Evolutionary conservation across 2,797 vertebrate species (phyloP).

Genomic region (Buceros bicornis): DNA sequence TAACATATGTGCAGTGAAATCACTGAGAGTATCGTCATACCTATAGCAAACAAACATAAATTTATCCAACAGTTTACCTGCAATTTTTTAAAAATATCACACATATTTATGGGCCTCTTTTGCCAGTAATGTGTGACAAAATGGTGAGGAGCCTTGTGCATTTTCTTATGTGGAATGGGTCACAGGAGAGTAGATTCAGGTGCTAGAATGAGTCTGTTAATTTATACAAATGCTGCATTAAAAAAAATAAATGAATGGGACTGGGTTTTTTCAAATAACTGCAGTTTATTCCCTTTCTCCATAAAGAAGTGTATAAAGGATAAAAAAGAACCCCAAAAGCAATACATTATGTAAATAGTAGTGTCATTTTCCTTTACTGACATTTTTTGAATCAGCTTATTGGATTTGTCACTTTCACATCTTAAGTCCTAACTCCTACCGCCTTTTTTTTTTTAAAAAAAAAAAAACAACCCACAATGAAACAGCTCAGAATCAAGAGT

Average conservation of each 20-base stretch:
- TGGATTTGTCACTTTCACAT: neutral
- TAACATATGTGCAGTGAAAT: neutral
- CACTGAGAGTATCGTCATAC: neutral
- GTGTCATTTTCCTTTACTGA: neutral
- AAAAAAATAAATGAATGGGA: neutral
- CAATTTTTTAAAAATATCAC: neutral
- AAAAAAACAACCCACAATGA: neutral
- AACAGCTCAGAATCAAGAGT: neutral
- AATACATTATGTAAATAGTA: neutral
- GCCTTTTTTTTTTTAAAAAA: neutral
- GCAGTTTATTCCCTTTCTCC: neutral
- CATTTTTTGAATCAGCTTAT: neutral
- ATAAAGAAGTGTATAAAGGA: neutral
- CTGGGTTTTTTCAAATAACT: neutral
- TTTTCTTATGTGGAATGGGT: neutral
- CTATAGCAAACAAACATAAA: slow-evolving; percentile 4
- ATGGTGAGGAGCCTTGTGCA: neutral
- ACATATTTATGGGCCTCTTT: neutral
- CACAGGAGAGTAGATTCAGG: neutral
- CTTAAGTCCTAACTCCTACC: neutral
- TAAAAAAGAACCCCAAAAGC: neutral
- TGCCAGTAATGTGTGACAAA: neutral
- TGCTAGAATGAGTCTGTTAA: neutral
- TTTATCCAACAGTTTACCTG: neutral
- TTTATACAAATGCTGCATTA: neutral